A percentile compares a stretch with the other conserved stretches of the same genome.
These are phyloP conservation scores for Centropristis striata DNA, from an alignment of 2,113 vertebrate species.

Conservation along the genomic window DNA sequence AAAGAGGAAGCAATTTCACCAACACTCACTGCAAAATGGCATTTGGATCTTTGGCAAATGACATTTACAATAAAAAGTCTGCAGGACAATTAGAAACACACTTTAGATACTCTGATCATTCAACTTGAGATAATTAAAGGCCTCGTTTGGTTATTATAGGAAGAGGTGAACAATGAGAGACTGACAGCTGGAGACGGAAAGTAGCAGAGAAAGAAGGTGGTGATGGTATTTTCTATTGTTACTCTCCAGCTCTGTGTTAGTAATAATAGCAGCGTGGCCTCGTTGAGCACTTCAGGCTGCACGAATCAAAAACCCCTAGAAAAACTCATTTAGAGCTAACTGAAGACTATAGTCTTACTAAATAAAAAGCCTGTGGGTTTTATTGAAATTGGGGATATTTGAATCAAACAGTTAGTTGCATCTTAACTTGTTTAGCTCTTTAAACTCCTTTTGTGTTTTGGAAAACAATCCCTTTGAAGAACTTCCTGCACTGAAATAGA, in stretches of 20 bases:
- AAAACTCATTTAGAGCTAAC: slow-evolving; percentile 46
- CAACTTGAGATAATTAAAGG: slow-evolving; percentile 75
- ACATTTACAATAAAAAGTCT: slow-evolving; percentile 74
- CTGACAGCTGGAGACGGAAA: slow-evolving; percentile 56
- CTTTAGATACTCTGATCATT: slow-evolving; percentile 73
- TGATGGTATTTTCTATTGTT: slow-evolving; percentile 63
- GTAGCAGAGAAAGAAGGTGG: slow-evolving; percentile 16
- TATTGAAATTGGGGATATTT: slow-evolving; percentile 37
- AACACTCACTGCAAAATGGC: slow-evolving; percentile 78
- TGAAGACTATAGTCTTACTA: slow-evolving; percentile 38
- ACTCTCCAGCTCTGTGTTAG: slow-evolving; percentile 42
- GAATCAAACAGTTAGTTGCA: slow-evolving; percentile 8
- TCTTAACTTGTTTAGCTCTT: slow-evolving; percentile 1
- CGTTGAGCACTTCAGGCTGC: slow-evolving; percentile 35
- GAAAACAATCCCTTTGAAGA: not conserved
- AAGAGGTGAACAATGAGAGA: slow-evolving; percentile 66
- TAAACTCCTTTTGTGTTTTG: not conserved
- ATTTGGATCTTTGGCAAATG: slow-evolving; percentile 85
- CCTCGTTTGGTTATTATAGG: slow-evolving; percentile 59
- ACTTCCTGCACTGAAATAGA: not conserved
- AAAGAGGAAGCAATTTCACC: slow-evolving; percentile 86
- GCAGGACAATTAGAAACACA: slow-evolving; percentile 79
- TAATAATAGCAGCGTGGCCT: slow-evolving; percentile 49
- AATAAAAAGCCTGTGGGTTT: slow-evolving; percentile 52
- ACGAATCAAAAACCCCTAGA: slow-evolving; percentile 45